Conservation (phyloP, 2,797 vertebrate species). For the Potorous gilbertii region DNA sequence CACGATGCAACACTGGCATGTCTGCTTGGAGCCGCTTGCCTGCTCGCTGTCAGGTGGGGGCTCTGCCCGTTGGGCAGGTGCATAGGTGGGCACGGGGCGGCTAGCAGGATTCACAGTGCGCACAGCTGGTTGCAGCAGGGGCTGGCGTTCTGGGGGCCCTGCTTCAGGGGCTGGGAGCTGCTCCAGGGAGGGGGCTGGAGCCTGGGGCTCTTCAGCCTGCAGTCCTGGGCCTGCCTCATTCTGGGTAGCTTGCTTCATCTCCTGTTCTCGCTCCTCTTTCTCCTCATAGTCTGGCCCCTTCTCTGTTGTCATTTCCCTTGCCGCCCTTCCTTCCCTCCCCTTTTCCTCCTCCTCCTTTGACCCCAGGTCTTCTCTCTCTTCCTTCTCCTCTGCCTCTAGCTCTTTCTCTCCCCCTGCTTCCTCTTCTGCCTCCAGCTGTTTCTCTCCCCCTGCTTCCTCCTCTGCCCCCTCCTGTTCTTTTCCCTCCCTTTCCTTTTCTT, state of each 20-base stretch:
- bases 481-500: neutral
- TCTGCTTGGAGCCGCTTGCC: constrained; percentile 75
- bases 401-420: neutral
- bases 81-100: constrained; percentile 64
- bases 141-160: constrained; percentile 69
- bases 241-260: neutral
- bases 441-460: neutral
- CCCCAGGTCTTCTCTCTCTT: no score
- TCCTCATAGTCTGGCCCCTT: constrained; percentile 48
- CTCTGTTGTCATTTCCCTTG: neutral
- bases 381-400: neutral
- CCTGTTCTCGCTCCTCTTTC: constrained; percentile 23
- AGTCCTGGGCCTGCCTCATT: neutral
- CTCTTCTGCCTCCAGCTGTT: neutral
- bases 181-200: neutral
- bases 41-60: constrained; percentile 63
- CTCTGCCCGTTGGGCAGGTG: constrained; percentile 54
- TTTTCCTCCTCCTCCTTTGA: neutral
- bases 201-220: constrained; percentile 19
- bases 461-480: neutral
- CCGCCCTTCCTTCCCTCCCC: neutral
- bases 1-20: constrained; percentile 82
- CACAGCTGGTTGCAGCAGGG: constrained; percentile 63
- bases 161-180: constrained; percentile 37
- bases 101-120: constrained; percentile 49